Conservation (phyloP, 1,140 invertebrate species). For the Zelostemma sp. region DNA sequence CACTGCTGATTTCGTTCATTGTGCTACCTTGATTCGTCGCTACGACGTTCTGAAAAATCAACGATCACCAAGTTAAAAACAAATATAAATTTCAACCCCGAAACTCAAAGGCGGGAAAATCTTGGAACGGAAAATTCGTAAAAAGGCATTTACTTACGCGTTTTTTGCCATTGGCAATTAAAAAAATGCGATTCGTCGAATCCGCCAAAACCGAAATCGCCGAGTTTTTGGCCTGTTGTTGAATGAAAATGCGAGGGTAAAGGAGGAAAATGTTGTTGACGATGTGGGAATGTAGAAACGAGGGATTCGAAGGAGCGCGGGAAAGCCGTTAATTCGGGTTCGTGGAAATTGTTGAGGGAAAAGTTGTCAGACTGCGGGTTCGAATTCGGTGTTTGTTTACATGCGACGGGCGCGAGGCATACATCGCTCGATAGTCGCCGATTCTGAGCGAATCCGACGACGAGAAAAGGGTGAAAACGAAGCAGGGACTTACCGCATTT, state of each 20-base stretch:
- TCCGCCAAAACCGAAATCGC: neutral
- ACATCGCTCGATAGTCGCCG: constrained; percentile 24
- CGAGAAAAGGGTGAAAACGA: constrained; percentile 17
- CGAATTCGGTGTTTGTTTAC: constrained; percentile 66
- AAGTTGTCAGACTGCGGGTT: constrained; percentile 30
- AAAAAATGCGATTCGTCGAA: neutral
- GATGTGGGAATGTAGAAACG: no score
- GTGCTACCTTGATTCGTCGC: constrained; percentile 35
- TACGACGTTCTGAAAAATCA: neutral
- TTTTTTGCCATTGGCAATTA: no score
- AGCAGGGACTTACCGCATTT: constrained; percentile 55
- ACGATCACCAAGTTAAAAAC: no score
- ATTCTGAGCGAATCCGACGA: neutral
- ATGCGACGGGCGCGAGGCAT: constrained; percentile 52
- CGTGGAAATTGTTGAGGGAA: constrained; percentile 2
- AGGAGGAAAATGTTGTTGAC: neutral
- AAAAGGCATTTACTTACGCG: no score
- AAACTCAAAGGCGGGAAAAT: neutral
- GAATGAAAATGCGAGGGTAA: neutral
- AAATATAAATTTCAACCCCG: neutral
- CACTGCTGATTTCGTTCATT: constrained; percentile 70
- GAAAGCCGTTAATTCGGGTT: neutral
- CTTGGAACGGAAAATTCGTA: no score
- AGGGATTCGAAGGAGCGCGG: no score
- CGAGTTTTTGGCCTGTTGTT: neutral